Conservation (phyloP, 2,113 vertebrate genomes). For the Rhynchomys soricoides region DNA sequence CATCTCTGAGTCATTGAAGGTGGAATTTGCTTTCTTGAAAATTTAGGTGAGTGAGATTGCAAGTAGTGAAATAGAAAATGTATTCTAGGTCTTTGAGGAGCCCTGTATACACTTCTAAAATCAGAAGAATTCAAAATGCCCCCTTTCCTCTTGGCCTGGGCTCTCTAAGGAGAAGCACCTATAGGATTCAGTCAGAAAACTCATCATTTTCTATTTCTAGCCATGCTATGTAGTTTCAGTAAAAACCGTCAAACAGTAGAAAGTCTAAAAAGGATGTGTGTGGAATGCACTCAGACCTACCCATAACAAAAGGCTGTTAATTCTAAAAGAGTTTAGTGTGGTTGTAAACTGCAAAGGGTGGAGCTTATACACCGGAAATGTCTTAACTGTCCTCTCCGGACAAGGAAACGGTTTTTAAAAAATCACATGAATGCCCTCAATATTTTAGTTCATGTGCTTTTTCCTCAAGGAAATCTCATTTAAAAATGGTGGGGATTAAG, state of each 20-base stretch:
- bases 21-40: slow-evolving; percentile 58
- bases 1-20: slow-evolving; percentile 58
- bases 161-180: neutral
- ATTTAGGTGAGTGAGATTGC: neutral
- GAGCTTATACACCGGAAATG: slow-evolving; percentile 80
- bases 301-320: slow-evolving; percentile 74
- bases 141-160: neutral
- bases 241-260: slow-evolving; percentile 53
- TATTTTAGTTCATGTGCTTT: neutral
- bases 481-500: neutral
- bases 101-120: slow-evolving; percentile 30
- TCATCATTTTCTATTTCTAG: neutral
- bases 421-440: neutral
- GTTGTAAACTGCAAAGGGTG: slow-evolving; percentile 73
- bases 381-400: slow-evolving; percentile 73
- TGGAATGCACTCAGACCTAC: neutral
- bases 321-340: slow-evolving; percentile 15
- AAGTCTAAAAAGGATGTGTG: slow-evolving; percentile 43
- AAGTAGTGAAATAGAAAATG: neutral
- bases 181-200: neutral
- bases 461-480: slow-evolving; percentile 41
- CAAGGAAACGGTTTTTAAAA: slow-evolving; percentile 56
- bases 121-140: slow-evolving; percentile 74
- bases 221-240: slow-evolving; percentile 29
- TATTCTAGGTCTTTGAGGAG: neutral